Percentiles rank a stretch among this genome's conserved stretches.
Evolutionary conservation across 2,888 invertebrate species (phyloP).

Genomic region (Hesperia comma): DNA sequence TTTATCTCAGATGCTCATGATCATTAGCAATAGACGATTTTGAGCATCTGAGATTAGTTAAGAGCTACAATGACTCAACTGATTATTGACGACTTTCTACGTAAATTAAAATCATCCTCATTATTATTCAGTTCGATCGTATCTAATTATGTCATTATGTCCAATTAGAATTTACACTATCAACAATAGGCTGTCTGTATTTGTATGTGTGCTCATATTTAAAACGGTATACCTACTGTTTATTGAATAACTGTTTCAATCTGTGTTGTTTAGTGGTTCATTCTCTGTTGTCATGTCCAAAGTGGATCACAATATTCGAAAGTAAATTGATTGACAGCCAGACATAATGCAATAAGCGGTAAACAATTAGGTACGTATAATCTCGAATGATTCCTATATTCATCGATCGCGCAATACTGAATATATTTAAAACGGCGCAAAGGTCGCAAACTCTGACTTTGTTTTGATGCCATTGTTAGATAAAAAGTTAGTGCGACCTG

Average conservation of each 20-base stretch:
- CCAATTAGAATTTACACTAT: neutral
- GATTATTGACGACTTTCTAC: too few relatives aligned
- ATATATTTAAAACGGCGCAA: slow-evolving; percentile 70
- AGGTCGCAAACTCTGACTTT: slow-evolving; percentile 77
- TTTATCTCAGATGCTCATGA: too few relatives aligned
- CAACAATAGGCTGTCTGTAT: too few relatives aligned
- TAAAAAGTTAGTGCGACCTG: slow-evolving; percentile 58
- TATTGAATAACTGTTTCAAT: too few relatives aligned
- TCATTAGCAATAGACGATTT: too few relatives aligned
- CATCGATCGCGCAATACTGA: slow-evolving; percentile 61
- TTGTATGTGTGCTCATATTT: too few relatives aligned
- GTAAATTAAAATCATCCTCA: too few relatives aligned
- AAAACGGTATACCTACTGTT: too few relatives aligned
- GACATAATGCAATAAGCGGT: slow-evolving; percentile 69
- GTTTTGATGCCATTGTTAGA: slow-evolving; percentile 77
- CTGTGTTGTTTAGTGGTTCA: slow-evolving; percentile 11
- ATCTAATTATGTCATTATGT: neutral
- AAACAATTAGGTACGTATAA: slow-evolving; percentile 65
- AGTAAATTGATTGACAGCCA: slow-evolving; percentile 78
- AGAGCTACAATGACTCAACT: too few relatives aligned
- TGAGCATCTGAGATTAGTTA: too few relatives aligned
- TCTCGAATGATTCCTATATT: slow-evolving; percentile 71
- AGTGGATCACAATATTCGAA: slow-evolving; percentile 73
- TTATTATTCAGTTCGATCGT: too few relatives aligned
- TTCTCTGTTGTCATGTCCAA: slow-evolving; percentile 46